phyloP scores from a whole-genome alignment of 2,113 vertebrate species.

The Condylura cristata region DNA sequence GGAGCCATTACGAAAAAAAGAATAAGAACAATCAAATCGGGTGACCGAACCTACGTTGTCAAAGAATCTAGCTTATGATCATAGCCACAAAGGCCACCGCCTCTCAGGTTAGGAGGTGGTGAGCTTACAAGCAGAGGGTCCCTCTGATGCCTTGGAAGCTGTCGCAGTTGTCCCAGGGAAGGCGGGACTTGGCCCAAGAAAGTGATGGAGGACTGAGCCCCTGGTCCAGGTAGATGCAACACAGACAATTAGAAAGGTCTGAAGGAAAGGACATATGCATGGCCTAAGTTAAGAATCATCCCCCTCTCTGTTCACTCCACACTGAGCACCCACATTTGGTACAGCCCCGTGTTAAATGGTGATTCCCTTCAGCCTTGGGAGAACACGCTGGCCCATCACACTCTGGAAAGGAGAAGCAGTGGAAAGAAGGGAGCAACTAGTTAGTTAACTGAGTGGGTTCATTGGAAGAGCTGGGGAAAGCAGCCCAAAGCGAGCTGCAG shows the following conservation, averaged over 20 bases:
- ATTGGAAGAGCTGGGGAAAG: neutral
- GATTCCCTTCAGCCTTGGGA: neutral
- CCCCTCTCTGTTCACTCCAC: neutral
- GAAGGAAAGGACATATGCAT: neutral
- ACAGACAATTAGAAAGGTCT: neutral
- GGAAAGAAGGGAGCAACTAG: neutral
- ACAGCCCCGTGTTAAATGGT: neutral
- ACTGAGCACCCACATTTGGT: rapidly evolving
- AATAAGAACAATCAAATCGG: neutral
- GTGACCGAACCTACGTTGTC: neutral
- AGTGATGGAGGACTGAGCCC: neutral
- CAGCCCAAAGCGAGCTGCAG: neutral
- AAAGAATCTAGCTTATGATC: neutral
- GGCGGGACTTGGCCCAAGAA: neutral
- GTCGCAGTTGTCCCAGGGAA: neutral
- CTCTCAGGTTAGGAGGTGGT: neutral
- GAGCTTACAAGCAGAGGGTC: neutral
- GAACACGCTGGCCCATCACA: neutral
- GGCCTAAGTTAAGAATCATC: neutral
- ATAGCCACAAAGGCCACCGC: neutral
- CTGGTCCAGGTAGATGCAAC: neutral
- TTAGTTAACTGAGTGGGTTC: no score
- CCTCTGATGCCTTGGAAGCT: neutral
- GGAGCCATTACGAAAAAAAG: neutral
- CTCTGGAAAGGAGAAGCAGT: neutral